Conservation (phyloP, 2,888 invertebrate species). For the Ypsolopha sequella region DNA sequence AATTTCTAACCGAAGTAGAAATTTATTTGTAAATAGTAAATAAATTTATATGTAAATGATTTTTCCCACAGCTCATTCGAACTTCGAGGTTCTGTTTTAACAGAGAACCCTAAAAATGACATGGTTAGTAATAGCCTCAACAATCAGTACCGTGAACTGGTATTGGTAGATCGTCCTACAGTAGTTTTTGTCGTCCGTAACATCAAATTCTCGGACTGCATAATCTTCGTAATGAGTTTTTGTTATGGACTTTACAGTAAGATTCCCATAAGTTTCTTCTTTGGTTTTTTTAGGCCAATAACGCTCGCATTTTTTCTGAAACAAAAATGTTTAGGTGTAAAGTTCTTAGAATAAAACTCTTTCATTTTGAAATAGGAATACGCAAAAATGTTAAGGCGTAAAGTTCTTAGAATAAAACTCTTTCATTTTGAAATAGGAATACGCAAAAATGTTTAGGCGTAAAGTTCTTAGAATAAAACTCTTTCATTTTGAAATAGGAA, state of each 20-base stretch:
- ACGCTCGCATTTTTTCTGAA: slow-evolving; percentile 85
- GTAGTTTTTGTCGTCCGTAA: slow-evolving; percentile 26
- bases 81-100: not conserved
- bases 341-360: no score
- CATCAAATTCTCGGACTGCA: slow-evolving; percentile 82
- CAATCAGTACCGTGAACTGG: slow-evolving; percentile 42
- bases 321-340: not conserved
- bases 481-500: no score
- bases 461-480: no score
- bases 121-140: not conserved
- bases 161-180: slow-evolving; percentile 47
- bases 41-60: not conserved
- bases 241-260: slow-evolving; percentile 79
- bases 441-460: no score
- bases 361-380: no score
- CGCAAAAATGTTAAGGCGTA: no score
- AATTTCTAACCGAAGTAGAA: not conserved
- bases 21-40: not conserved
- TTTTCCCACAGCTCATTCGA: not conserved
- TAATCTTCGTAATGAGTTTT: slow-evolving; percentile 89
- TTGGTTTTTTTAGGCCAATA: slow-evolving; percentile 94
- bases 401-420: no score
- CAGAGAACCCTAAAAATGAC: no score
- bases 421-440: no score
- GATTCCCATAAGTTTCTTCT: slow-evolving; percentile 77